These are phyloP conservation scores for Scyliorhinus canicula DNA, from an alignment of 2,797 vertebrate genomes.

Conservation along the genomic window DNA sequence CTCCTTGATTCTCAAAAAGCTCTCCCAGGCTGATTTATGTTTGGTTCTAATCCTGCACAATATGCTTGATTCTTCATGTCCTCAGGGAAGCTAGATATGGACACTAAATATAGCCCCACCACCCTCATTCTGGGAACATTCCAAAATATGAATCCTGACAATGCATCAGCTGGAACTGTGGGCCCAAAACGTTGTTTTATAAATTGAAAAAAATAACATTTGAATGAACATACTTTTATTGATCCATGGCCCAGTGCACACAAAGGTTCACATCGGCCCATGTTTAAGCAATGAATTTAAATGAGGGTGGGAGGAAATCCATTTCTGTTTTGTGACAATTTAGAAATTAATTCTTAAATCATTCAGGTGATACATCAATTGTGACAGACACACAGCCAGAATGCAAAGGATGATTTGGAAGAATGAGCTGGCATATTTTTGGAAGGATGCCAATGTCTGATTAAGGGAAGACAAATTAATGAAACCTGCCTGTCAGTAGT, in stretches of 20 bases:
- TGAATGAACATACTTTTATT: neutral
- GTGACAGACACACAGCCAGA: neutral
- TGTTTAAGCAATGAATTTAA: neutral
- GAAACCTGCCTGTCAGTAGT: neutral
- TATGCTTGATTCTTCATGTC: neutral
- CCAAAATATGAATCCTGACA: too few species aligned
- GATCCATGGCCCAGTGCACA: neutral
- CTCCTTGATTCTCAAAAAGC: neutral
- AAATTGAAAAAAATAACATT: neutral
- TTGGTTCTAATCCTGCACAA: neutral
- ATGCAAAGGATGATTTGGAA: neutral
- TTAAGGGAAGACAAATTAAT: slow-evolving; percentile 3
- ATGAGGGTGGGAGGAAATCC: neutral
- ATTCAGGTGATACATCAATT: neutral
- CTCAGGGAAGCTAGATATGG: too few species aligned
- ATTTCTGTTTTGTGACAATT: neutral
- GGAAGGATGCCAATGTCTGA: neutral
- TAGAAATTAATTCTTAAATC: neutral
- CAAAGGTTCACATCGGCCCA: neutral
- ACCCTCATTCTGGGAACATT: neutral
- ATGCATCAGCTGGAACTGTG: neutral
- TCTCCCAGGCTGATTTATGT: neutral
- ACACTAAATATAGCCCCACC: neutral
- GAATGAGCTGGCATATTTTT: neutral
- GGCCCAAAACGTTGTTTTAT: neutral